Evolutionary conservation across 2,888 invertebrate genomes (phyloP), one percentile per base, ranked within the genome.

Genomic region (Dasypolia templi): DNA sequence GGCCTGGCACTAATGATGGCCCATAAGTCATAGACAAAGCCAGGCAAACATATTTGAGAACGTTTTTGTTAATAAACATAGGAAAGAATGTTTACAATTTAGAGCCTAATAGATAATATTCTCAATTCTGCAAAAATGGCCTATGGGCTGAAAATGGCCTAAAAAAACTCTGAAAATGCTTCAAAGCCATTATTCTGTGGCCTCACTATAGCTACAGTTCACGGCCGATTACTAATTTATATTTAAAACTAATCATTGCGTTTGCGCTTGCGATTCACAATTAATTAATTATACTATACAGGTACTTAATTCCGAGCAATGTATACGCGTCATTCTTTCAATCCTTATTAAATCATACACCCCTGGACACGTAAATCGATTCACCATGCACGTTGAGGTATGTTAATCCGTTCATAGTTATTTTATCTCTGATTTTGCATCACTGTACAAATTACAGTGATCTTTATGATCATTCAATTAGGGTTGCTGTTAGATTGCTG

Each of bases 291-390:
- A 69, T 35, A 42, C 85, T 87, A 87, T 70, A 82, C 85, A 87
- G 87, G 86, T 81, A 81, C 85, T 71, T 72, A 68, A 59, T 80
- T 67, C 83, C 79, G 80, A 86, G 82, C 86, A 71, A 68, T 84
- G 77, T 72, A 77, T 67, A 32, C n/a, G 35, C n/a, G 14, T 51
- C 73, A 59, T 59, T 53, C 61, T 35, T 35, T 32, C 17, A 32
- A 32, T 55, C 64, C 64, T 32, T 55, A 55, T 32, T 55, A 59
- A 14, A 22, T 32, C 6, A 63, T 51, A 63, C 49, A 22, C 44
- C 12, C 14, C 29, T 12, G 22, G 49, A 32, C 14, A 32, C 7
- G 9, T 29, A 46, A 63, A 44, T 22, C 44, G 63, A 29, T 14
- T 14, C 22, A 22, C 14, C 29, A 29, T 29, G 29, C 14, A 14